These are phyloP conservation scores for Protaetia brevitarsis DNA, from an alignment of 1,140 invertebrate species.

Conservation along the genomic window DNA sequence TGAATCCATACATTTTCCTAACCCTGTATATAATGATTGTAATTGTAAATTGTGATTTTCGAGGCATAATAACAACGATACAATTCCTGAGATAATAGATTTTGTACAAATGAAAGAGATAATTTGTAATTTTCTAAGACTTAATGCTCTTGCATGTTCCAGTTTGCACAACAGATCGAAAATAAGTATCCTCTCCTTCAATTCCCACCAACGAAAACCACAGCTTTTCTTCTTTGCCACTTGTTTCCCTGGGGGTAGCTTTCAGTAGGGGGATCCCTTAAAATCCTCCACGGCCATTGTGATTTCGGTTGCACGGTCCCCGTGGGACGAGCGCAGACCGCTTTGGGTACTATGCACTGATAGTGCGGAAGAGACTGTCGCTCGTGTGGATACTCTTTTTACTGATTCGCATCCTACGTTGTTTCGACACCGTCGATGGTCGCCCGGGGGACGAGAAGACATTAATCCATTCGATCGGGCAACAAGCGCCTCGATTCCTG, in stretches of 20 bases:
- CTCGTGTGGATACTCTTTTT: constrained; percentile 1
- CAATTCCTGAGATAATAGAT: too few relatives aligned
- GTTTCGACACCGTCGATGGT: not conserved
- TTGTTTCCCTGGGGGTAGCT: not conserved
- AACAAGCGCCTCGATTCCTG: not conserved
- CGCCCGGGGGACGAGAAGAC: not conserved
- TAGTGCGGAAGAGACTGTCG: not conserved
- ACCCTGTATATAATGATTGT: too few relatives aligned
- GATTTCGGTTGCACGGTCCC: not conserved
- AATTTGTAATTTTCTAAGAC: too few relatives aligned
- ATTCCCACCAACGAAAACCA: constrained; percentile 2
- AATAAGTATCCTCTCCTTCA: not conserved
- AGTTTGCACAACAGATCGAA: not conserved
- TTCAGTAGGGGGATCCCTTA: constrained; percentile 1
- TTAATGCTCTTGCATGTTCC: not conserved
- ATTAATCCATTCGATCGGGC: constrained; percentile 4
- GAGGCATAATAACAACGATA: too few relatives aligned
- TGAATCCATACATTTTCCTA: too few relatives aligned
- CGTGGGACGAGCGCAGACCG: not conserved
- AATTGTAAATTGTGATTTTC: too few relatives aligned
- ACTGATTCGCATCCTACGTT: not conserved
- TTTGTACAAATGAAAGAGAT: too few relatives aligned
- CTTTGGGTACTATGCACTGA: not conserved
- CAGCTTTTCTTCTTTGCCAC: not conserved
- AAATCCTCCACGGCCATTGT: constrained; percentile 13